Percentiles rank a stretch among this genome's conserved stretches.
These are phyloP conservation scores for Mesorhabditis belari DNA, from an alignment of 2,888 invertebrate genomes.

Conservation along the genomic window DNA sequence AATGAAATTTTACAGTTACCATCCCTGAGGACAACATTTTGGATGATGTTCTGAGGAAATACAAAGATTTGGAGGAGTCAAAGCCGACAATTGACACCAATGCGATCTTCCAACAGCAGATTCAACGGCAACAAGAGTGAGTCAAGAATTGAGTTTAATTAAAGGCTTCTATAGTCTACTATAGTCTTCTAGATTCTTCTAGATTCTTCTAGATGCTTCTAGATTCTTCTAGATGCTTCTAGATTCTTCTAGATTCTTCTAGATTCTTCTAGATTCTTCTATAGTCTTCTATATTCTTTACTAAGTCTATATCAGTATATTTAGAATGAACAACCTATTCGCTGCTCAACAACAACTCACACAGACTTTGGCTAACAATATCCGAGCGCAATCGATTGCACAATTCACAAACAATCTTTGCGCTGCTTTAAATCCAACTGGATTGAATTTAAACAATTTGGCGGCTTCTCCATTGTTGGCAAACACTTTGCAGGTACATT, in stretches of 20 bases:
- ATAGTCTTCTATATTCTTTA: too few relatives aligned
- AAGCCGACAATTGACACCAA: constrained; percentile 13
- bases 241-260: too few relatives aligned
- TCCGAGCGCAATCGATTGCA: too few relatives aligned
- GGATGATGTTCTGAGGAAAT: constrained; percentile 36
- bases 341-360: not conserved
- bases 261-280: too few relatives aligned
- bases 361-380: not conserved
- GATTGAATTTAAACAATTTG: not conserved
- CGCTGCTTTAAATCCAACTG: not conserved
- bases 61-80: constrained; percentile 25
- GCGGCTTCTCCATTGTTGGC: not conserved
- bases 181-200: too few relatives aligned
- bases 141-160: not conserved
- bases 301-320: not conserved
- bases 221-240: too few relatives aligned
- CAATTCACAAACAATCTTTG: not conserved
- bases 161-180: too few relatives aligned
- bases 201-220: too few relatives aligned
- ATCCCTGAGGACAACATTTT: constrained; percentile 40
- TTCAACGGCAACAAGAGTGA: not conserved
- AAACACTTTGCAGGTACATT: not conserved
- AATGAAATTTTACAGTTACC: not conserved
- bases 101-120: constrained; percentile 2
- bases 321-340: not conserved